phyloP scores from a whole-genome alignment of 2,113 vertebrate species.

The Psophia crepitans region DNA sequence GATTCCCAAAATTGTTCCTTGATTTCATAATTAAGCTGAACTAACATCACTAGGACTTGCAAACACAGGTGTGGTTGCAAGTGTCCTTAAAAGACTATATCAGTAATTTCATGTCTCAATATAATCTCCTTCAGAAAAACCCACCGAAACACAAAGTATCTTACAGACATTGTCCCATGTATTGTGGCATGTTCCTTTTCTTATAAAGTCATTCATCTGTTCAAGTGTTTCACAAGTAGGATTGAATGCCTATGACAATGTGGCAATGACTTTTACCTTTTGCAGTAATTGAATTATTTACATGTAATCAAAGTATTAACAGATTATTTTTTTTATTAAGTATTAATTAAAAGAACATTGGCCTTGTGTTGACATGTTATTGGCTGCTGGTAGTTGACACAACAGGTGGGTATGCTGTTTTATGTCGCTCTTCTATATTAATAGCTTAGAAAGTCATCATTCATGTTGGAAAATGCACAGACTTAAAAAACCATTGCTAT shows the following conservation, averaged over 20 bases:
- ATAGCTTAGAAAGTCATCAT: neutral
- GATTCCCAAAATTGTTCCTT: neutral
- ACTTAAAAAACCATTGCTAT: conserved; percentile 6
- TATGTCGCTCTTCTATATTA: neutral
- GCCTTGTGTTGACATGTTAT: neutral
- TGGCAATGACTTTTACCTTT: neutral
- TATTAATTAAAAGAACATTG: neutral
- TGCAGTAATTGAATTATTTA: neutral
- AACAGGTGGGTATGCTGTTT: neutral
- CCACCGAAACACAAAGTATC: rapidly evolving
- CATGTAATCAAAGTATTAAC: neutral
- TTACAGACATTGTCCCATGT: neutral
- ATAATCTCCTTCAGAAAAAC: neutral
- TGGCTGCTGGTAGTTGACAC: neutral
- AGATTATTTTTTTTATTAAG: neutral
- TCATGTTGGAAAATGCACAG: neutral
- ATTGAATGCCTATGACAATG: neutral
- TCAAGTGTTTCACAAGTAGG: neutral
- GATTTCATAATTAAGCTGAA: neutral
- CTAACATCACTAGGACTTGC: neutral
- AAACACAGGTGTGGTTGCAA: neutral
- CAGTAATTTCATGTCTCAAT: neutral
- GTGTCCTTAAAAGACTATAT: neutral
- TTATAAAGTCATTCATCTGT: neutral
- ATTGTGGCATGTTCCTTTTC: neutral